A percentile compares a stretch with the other conserved stretches of the same genome.
phyloP scores from a whole-genome alignment of 1,140 invertebrate species.

The Trichoplusia ni region DNA sequence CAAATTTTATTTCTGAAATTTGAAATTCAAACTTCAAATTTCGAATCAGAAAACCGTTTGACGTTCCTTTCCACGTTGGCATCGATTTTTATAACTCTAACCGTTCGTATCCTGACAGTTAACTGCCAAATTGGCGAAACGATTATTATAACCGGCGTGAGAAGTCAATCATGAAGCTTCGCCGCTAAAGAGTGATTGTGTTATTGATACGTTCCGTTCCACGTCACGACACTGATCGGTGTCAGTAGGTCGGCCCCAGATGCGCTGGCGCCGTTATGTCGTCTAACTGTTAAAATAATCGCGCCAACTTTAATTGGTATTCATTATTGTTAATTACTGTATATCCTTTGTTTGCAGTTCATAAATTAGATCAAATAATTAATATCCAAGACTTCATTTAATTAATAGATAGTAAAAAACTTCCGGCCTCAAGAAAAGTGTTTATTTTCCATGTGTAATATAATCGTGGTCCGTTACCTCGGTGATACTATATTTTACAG shows the following conservation, averaged over 20 bases:
- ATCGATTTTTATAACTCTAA: neutral
- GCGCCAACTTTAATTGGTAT: slow-evolving; percentile 54
- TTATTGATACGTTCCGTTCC: slow-evolving; percentile 42
- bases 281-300: slow-evolving; percentile 70
- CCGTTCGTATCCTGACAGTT: neutral
- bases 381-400: no score
- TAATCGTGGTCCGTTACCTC: slow-evolving; percentile 34
- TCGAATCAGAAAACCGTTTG: neutral
- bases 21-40: slow-evolving; percentile 13
- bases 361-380: slow-evolving; percentile 16
- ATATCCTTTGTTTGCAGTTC: neutral
- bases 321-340: slow-evolving; percentile 51
- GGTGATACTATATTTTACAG: slow-evolving; percentile 47
- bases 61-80: neutral
- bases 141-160: neutral
- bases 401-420: no score
- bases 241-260: slow-evolving; percentile 72
- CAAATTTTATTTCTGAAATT: no score
- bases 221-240: slow-evolving; percentile 48
- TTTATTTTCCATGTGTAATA: slow-evolving; percentile 13
- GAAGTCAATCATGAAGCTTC: neutral
- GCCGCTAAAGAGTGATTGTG: slow-evolving; percentile 27
- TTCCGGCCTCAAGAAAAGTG: neutral
- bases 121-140: neutral
- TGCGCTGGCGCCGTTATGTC: slow-evolving; percentile 60